Evolutionary conservation across 2,888 invertebrate genomes (phyloP), one percentile per base, ranked within the genome.

Genomic region (Mythimna pallens): DNA sequence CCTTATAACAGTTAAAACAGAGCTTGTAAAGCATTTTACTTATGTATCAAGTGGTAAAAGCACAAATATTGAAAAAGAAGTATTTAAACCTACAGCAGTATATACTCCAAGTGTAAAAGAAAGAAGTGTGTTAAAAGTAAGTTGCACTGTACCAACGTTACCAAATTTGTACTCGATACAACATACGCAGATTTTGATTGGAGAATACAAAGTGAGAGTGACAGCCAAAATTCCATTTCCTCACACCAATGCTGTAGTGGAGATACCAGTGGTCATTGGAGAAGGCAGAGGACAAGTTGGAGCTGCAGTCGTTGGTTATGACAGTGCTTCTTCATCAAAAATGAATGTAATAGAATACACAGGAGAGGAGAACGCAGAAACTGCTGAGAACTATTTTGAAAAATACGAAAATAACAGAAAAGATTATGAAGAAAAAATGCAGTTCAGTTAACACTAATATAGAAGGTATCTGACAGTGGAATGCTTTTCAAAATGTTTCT

Each of bases 181-280:
- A 55, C 52, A 90, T 67, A 72, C 87, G 0, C 83, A 78, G 14
- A 78, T 90, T 20, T 65, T 89, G 8, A 67, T 17, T 8, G 83
- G 81, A 52, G 83, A 88, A 1, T 91, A 85, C 50, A 79, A 69
- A 50, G 62, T 90, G 1, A 86, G 73, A 73, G 75, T 90, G 2
- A 88, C 86, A 0, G 70, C 81, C 0, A 71, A 67, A 55, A 61
- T 91, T 0, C 88, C 90, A 0, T 74, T 89, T 22, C 89, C 88
- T 22, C 78, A 89, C 64, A 70, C 67, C 7, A 88, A 90, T 78
- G 71, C 81, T 20, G 66, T 73, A 2, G 68, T 80, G 2, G 80
- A 88, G 47, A 73, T 88, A 50, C 90, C 89, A 47, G 79, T 91
- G 40, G 84, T 86, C 6, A 85, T 90, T 64, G 88, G 89, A 8